Evolutionary conservation across 1,140 invertebrate species (phyloP).

Genomic region (Scaptomyza graminum): DNA sequence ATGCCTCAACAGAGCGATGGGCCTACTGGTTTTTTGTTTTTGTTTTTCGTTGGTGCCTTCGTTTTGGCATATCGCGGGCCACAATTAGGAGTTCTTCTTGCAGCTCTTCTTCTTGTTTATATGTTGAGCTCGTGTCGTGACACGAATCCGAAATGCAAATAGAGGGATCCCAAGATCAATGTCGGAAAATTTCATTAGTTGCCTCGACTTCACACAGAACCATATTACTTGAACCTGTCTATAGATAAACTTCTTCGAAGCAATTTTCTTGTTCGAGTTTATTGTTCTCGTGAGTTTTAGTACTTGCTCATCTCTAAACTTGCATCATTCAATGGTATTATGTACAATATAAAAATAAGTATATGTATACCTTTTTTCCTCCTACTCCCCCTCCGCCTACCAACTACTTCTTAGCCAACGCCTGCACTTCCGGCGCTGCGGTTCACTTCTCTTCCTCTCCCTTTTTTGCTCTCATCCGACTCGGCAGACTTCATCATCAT

Average conservation of each 20-base stretch:
- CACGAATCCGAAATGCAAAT: neutral
- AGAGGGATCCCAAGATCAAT: no score
- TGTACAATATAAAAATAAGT: neutral
- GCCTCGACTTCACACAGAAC: no score
- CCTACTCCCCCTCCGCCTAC: neutral
- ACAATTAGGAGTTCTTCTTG: neutral
- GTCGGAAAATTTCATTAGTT: no score
- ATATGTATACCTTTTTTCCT: neutral
- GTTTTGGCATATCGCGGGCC: slow-evolving; percentile 5
- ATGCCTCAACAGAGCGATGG: slow-evolving; percentile 20
- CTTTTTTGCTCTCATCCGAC: neutral
- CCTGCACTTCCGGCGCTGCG: slow-evolving; percentile 71
- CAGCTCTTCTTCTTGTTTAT: neutral
- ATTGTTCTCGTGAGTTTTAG: neutral
- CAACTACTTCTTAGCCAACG: slow-evolving; percentile 2
- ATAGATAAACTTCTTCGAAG: no score
- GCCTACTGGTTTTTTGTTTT: neutral
- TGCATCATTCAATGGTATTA: neutral
- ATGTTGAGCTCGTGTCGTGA: neutral
- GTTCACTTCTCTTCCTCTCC: slow-evolving; percentile 49
- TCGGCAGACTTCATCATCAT: slow-evolving; percentile 21
- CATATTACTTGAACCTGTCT: no score
- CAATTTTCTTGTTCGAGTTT: no score
- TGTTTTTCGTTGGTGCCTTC: neutral
- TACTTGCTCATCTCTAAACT: neutral